Evolutionary conservation across 2,113 vertebrate species (phyloP), one percentile per base, ranked within the genome.

Genomic region (Leucopsar rothschildi): DNA sequence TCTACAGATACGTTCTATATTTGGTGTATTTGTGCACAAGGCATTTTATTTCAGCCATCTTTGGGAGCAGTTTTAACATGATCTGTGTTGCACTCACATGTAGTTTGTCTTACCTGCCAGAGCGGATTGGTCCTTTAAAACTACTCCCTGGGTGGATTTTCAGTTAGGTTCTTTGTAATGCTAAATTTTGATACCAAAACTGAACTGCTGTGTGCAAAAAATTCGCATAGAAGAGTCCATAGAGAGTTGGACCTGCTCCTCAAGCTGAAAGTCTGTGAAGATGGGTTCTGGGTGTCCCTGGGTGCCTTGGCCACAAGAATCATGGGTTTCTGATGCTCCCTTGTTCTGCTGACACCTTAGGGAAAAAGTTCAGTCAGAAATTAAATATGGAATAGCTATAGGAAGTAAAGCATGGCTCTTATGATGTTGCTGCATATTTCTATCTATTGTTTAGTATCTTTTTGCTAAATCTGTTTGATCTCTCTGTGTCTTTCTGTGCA

Each of bases 401-500:
- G 73, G 35, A 76, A 86, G 39, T 18, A 21, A 92, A 50, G 29
- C 9, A 5, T 40, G 52, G 64, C n/a, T 91, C 16, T 35, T 60
- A 22, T 6, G 29, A 40, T 68, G 20, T 89, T 87, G 70, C 79
- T 92, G 71, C 56, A 1, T 92, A 37, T 84, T 49, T 82, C 33
- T 93, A 4, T 85, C 65, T 73, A 9, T 59, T 69, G 69, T 60
- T 72, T 12, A 25, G 27, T 87, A 55, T n/a, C 18, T 57, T 78
- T 81, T 88, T 94, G 77, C 95, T 97, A 95, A 97, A 97, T 76
- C 86, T 94, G 0, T 95, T 92, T 72, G 93, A 70, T 97, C 85
- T 97, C 78, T 96, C 94, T 96, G 66, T 97, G 95, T 97, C 97
- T 98, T 96, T 97, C 25, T 88, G 37, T 84, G 87, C 97, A 98